Evolutionary conservation across 2,888 invertebrate species (phyloP).

Genomic region (Linhomoeus sp.): DNA sequence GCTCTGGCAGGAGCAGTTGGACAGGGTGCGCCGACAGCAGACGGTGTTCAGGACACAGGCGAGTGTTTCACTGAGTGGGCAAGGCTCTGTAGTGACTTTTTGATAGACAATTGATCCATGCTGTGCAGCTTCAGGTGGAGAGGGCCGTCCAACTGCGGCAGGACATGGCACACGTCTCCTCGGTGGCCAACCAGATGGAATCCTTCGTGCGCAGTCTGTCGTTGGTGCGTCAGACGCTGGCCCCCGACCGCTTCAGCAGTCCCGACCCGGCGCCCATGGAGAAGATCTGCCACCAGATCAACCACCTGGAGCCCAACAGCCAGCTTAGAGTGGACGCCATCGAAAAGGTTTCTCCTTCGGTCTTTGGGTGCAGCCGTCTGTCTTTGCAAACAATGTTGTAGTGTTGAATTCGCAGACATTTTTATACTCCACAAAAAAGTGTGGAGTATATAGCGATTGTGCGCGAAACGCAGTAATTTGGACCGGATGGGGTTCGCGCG

Average conservation of each 20-base stretch:
- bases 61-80: no score
- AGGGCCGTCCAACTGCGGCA: not conserved
- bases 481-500: no score
- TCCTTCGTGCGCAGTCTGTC: not conserved
- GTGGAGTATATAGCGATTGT: no score
- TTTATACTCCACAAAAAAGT: no score
- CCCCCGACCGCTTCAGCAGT: not conserved
- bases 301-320: constrained; percentile 21
- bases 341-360: not conserved
- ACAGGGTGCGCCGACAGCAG: constrained; percentile 48
- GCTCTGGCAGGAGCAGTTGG: constrained; percentile 51
- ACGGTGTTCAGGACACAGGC: constrained; percentile 34
- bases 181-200: not conserved
- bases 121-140: no score
- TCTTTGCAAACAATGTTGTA: no score
- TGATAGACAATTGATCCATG: no score
- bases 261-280: constrained; percentile 23
- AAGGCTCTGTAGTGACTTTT: no score
- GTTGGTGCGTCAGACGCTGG: not conserved
- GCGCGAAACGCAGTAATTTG: no score
- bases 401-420: no score
- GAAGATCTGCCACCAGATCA: constrained; percentile 27
- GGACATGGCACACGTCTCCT: not conserved
- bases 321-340: constrained; percentile 1
- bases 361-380: no score